Evolutionary conservation across 1,140 invertebrate species (phyloP).

Genomic region (Brachionus sp.): DNA sequence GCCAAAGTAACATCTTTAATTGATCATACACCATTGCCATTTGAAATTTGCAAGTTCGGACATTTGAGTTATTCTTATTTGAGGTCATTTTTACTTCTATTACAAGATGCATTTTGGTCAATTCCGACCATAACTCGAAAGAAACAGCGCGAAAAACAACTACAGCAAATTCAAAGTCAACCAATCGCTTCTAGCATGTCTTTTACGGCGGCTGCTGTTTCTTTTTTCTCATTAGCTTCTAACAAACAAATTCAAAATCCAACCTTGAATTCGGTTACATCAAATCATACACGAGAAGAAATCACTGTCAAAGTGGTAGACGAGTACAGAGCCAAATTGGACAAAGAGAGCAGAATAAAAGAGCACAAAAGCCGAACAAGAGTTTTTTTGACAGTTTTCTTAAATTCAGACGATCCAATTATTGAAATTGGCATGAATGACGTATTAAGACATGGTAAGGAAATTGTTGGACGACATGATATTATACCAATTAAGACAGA

Average conservation of each 20-base stretch:
- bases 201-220: conserved; percentile 77
- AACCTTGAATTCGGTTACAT: conserved; percentile 59
- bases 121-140: conserved; percentile 68
- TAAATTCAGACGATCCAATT: conserved; percentile 70
- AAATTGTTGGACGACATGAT: conserved; percentile 96
- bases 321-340: conserved; percentile 89
- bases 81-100: conserved; percentile 77
- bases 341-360: conserved; percentile 68
- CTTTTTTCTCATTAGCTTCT: conserved; percentile 55
- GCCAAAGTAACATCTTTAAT: conserved; percentile 48
- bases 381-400: conserved; percentile 89
- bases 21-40: conserved; percentile 64
- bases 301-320: conserved; percentile 92
- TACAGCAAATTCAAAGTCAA: conserved; percentile 21
- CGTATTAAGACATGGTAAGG: conserved; percentile 88
- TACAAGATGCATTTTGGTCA: conserved; percentile 62
- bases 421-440: conserved; percentile 97
- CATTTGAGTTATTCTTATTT: conserved; percentile 82
- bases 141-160: conserved; percentile 53
- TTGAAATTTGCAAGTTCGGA: conserved; percentile 91
- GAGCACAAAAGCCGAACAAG: conserved; percentile 90
- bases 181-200: conserved; percentile 47
- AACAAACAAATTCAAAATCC: conserved; percentile 64
- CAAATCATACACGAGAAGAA: conserved; percentile 96
- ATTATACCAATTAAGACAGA: conserved; percentile 93